phyloP scores from a whole-genome alignment of 2,113 vertebrate genomes.

The Chiloscyllium plagiosum region DNA sequence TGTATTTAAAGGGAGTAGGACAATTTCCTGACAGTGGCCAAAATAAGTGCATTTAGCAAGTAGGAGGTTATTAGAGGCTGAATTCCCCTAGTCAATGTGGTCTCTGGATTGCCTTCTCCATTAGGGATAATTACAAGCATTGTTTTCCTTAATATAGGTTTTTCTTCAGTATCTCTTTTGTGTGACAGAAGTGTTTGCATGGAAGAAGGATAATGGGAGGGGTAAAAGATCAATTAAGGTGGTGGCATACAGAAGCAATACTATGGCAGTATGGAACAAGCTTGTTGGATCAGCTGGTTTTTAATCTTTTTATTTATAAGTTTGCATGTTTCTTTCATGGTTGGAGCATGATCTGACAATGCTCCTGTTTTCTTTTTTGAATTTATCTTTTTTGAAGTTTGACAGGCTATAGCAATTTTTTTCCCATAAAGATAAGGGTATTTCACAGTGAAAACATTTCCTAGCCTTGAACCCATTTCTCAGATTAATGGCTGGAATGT shows the following conservation, averaged over 20 bases:
- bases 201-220: too few species aligned
- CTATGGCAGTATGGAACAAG: not conserved
- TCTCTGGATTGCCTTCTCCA: not conserved
- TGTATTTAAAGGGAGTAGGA: not conserved
- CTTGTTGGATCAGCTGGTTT: not conserved
- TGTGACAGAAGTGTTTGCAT: not conserved
- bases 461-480: not conserved
- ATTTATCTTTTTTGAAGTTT: not conserved
- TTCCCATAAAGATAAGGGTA: not conserved
- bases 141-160: not conserved
- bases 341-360: not conserved
- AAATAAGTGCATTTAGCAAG: not conserved
- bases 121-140: not conserved
- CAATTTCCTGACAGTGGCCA: not conserved
- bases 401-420: not conserved
- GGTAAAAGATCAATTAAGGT: not conserved
- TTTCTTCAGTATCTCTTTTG: not conserved
- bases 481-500: not conserved
- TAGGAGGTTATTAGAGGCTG: not conserved
- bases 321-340: not conserved
- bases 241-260: not conserved
- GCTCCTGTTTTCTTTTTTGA: too few species aligned
- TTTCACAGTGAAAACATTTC: not conserved
- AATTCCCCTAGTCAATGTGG: not conserved
- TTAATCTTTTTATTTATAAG: not conserved